These are phyloP conservation scores for Aptenodytes forsteri DNA, from an alignment of 2,113 vertebrate genomes.

Conservation along the genomic window DNA sequence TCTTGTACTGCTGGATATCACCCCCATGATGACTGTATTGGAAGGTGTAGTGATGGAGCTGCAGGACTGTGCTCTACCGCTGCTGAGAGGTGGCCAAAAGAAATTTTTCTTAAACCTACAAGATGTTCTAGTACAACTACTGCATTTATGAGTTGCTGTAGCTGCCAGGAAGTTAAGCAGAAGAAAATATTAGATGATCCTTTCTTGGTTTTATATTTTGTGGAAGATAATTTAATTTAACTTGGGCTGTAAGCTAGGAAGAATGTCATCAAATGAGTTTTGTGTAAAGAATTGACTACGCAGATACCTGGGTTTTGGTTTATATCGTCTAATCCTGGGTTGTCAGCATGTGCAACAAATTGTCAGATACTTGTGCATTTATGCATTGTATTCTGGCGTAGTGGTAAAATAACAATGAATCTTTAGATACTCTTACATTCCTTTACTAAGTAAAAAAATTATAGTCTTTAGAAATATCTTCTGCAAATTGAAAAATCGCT, in stretches of 20 bases:
- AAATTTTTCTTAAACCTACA: neutral
- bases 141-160: neutral
- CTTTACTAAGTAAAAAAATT: neutral
- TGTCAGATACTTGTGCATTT: neutral
- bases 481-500: neutral
- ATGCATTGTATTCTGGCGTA: neutral
- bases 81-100: slow-evolving; percentile 84
- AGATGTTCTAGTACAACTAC: neutral
- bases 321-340: neutral
- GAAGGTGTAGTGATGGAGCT: slow-evolving; percentile 97
- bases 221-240: neutral
- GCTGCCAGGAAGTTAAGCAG: neutral
- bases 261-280: neutral
- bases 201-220: neutral
- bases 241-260: neutral
- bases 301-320: neutral
- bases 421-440: neutral
- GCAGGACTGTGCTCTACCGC: slow-evolving; percentile 93
- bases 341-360: neutral
- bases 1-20: slow-evolving; percentile 89
- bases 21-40: slow-evolving; percentile 93
- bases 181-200: neutral
- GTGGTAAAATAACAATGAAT: neutral
- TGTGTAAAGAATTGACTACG: neutral
- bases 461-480: neutral